Evolutionary conservation across 2,113 vertebrate species (phyloP), one percentile per base, ranked within the genome.

Genomic region (Pipra filicauda): DNA sequence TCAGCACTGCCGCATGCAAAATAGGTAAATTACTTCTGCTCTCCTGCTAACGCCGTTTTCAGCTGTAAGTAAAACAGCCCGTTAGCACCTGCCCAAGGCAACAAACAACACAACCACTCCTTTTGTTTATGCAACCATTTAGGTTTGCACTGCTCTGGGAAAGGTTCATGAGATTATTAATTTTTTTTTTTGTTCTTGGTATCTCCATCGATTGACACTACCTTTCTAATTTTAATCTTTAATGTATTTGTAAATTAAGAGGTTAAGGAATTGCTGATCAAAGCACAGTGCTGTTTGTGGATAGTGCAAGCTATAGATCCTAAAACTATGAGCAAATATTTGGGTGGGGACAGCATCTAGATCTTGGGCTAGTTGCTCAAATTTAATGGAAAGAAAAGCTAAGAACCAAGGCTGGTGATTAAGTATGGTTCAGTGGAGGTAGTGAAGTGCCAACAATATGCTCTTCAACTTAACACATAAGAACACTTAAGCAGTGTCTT

Each of bases 101-200:
- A n/a, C 0, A 5, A 70, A 49, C 31, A 72, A 2, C 26, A 51
- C 9, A 71, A 28, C 1, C 1, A 5, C 35, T 41, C 39, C 19
- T 44, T 64, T 65, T 57, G 19, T 64, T 85, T 62, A 17, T 44
- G 44, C 22, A 41, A 1, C 13, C 26, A 5, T 18, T 67, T 0
- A 0, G 9, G 22, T 51, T 83, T 70, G 23, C 1, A 2, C 9
- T 74, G 41, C 9, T 66, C 19, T 52, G 9, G 49, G 59, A 64
- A 33, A 11, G 5, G 9, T 49, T 65, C 7, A 5, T 26, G 39
- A 30, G 15, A 5, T 66, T 69, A 41, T 61, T 76, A 3, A 14
- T 48, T 15, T 27, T 15, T 51, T 15, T 51, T 74, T 33, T 52
- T 61, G 10, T 48, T 87, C 33, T 66, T 52, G 6, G 22, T 46